A percentile compares a stretch with the other conserved stretches of the same genome.
Evolutionary conservation across 2,797 vertebrate genomes (phyloP).

Genomic region (Channallabes apus): DNA sequence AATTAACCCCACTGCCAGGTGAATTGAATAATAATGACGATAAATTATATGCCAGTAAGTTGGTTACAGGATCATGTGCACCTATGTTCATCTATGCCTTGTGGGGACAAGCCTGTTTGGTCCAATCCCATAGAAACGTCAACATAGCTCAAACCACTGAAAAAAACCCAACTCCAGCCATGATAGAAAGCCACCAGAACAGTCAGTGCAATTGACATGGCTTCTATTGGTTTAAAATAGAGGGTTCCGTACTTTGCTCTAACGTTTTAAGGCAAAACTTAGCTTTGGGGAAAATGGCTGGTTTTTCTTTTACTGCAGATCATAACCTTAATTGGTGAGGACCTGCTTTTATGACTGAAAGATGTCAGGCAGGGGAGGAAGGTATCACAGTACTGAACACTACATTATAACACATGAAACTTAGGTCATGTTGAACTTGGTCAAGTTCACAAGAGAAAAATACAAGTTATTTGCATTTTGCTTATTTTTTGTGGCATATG

Average conservation of each 20-base stretch:
- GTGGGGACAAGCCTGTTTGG: too few relatives aligned
- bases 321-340: conserved; percentile 18
- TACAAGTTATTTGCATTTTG: conserved; percentile 8
- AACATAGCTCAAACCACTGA: too few relatives aligned
- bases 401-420: conserved; percentile 24
- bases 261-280: neutral
- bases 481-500: conserved; percentile 19
- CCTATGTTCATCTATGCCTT: too few relatives aligned
- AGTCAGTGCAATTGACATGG: neutral
- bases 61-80: too few relatives aligned
- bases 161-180: too few relatives aligned
- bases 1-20: too few relatives aligned
- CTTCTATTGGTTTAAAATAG: conserved; percentile 9
- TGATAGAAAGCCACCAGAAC: too few relatives aligned
- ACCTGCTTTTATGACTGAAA: conserved; percentile 40
- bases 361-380: conserved; percentile 26
- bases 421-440: conserved; percentile 7
- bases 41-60: too few relatives aligned
- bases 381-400: conserved; percentile 10
- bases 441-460: conserved; percentile 28
- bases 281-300: conserved; percentile 8
- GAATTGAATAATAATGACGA: too few relatives aligned
- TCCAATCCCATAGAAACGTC: too few relatives aligned
- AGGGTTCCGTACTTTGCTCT: neutral
- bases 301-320: conserved; percentile 31